Base-by-base conservation (phyloP, 2,888 invertebrate genomes). In the Mactromeris polynyma region DNA sequence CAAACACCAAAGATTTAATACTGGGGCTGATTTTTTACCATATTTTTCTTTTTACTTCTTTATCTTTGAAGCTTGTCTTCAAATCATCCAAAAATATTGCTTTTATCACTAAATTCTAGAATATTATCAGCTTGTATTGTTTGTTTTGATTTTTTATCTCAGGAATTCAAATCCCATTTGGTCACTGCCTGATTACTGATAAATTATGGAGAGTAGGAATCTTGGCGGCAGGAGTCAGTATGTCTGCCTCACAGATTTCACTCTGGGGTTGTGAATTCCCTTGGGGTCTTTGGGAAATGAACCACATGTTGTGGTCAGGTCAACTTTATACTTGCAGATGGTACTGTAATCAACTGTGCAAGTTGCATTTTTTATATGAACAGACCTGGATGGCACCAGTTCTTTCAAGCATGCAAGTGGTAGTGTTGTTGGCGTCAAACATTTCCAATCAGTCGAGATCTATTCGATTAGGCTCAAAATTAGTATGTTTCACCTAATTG, bases 101-200 rank as follows among this genome's bases (percentile, higher is more conserved):
- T 17, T 14, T 73, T 73, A 73, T 73, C 73, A 73, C 31, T 36
- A 21, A 73, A 73, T 36, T 33, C 36, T 14, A 36, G 19, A 73
- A 14, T 11, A 36, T 33, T 73, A 73, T 73, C 73, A 33, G 36
- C 33, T 73, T 36, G 36, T 73, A 73, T 73, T 73, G 73, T 73
- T 73, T 73, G 73, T 73, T 73, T 73, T 73, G 73, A 73, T 33
- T 73, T 73, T 73, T 73, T 73, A 73, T 73, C 73, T 73, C 73
- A 17, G 73, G 73, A 73, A 73, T 73, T 73, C 73, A 73, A 73
- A 73, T 73, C 73, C 73, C 73, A 73, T 73, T 73, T 73, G 73
- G 73, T 73, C 73, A 73, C 31, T 73, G 33, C 14, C 11, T 73
- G 73, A 73, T 73, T 73, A 73, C 73, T 36, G 73, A 73, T 73